Percentiles rank a stretch among this genome's conserved stretches.
Conservation (phyloP, 1,140 invertebrate species). For the Zaprionus capensis region DNA sequence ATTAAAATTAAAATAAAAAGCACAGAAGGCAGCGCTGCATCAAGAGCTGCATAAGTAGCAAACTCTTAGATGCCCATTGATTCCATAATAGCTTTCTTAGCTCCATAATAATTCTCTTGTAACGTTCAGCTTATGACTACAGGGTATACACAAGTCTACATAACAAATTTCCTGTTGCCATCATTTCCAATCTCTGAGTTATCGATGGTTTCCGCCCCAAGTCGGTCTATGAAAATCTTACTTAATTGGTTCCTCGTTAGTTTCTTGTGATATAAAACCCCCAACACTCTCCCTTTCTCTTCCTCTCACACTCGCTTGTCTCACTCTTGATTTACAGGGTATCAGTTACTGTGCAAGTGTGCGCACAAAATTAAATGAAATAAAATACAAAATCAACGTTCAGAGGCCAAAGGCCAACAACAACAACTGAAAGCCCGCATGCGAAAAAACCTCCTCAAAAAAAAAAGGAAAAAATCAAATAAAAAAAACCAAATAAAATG, state of each 20-base stretch:
- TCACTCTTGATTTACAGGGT: background rate
- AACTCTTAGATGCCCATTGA: background rate
- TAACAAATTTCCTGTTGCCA: background rate
- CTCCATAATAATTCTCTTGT: background rate
- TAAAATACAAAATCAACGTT: constrained; percentile 51
- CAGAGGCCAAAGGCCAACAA: constrained; percentile 48
- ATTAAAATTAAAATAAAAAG: constrained; percentile 69
- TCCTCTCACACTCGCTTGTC: too few species aligned
- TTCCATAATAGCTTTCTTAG: background rate
- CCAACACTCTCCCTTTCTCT: background rate
- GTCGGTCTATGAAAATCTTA: background rate
- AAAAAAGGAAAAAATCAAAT: background rate
- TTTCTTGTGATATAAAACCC: background rate
- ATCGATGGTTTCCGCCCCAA: background rate
- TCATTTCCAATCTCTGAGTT: background rate
- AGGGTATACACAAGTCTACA: background rate
- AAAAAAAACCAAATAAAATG: background rate
- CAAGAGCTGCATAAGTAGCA: background rate
- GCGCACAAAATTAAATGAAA: constrained; percentile 55
- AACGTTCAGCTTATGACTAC: too few species aligned
- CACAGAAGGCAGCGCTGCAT: background rate
- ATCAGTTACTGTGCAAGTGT: constrained; percentile 10
- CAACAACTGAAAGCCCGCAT: constrained; percentile 23
- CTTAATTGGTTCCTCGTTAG: background rate
- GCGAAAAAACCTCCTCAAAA: background rate